Percentiles rank a stretch among this genome's conserved stretches.
Conservation (phyloP, 2,888 invertebrate genomes). For the Polydesmus complanatus region DNA sequence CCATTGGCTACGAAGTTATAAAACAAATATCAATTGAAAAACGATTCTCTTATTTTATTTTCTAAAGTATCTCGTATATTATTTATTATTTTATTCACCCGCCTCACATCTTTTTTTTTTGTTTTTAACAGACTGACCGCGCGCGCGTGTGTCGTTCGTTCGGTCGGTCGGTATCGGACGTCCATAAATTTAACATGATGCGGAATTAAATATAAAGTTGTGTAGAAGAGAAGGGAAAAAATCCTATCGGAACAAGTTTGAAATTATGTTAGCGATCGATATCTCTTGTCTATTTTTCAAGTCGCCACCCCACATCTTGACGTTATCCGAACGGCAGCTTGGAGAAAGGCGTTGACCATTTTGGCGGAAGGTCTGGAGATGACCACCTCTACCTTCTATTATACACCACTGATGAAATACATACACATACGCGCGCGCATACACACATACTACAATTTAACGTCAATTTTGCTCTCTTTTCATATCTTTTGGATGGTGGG, state of each 20-base stretch:
- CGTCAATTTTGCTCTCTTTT: background rate
- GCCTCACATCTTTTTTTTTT: too few relatives aligned
- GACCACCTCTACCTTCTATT: too few relatives aligned
- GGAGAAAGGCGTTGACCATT: background rate
- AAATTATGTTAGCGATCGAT: background rate
- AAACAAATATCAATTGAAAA: too few relatives aligned
- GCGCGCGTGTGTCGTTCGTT: too few relatives aligned
- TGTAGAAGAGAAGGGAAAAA: background rate
- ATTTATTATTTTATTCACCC: too few relatives aligned
- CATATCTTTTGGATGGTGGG: background rate
- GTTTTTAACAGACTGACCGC: too few relatives aligned
- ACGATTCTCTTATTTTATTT: too few relatives aligned
- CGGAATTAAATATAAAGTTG: background rate
- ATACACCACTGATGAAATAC: too few relatives aligned
- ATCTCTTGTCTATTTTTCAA: background rate
- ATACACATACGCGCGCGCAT: background rate
- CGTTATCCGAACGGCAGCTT: background rate
- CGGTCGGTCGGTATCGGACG: background rate
- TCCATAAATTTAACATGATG: background rate
- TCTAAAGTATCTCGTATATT: too few relatives aligned
- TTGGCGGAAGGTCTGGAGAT: too few relatives aligned
- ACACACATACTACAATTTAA: background rate
- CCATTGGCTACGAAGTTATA: too few relatives aligned
- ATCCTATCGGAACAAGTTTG: background rate
- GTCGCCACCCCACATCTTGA: background rate